phyloP scores from a whole-genome alignment of 1,140 invertebrate genomes.

The Luehdorfia chinensis region DNA sequence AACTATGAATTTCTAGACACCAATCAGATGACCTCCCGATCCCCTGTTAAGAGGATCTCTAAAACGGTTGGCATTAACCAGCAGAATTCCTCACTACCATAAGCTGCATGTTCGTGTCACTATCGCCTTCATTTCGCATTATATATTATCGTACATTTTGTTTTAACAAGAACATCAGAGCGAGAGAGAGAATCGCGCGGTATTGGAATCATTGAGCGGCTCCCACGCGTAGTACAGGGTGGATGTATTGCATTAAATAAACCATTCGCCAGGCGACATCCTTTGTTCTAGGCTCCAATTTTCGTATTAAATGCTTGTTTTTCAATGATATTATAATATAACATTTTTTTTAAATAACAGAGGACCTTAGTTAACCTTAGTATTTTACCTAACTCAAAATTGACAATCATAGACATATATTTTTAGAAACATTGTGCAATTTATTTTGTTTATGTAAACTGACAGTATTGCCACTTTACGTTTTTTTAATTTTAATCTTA shows the following conservation, averaged over 20 bases:
- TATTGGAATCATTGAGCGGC: background rate
- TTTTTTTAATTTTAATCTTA: too few species aligned
- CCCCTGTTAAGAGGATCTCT: slow-evolving; percentile 9
- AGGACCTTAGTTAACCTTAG: too few species aligned
- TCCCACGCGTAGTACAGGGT: slow-evolving; percentile 8
- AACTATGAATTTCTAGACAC: slow-evolving; percentile 10
- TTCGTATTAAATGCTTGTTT: slow-evolving; percentile 25
- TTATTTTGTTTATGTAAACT: too few species aligned
- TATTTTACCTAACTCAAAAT: too few species aligned
- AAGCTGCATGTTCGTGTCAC: background rate
- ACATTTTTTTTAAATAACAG: too few species aligned
- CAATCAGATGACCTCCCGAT: slow-evolving; percentile 8
- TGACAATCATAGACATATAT: too few species aligned
- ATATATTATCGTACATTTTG: too few species aligned
- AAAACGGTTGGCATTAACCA: background rate
- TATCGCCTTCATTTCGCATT: background rate
- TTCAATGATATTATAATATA: slow-evolving; percentile 30
- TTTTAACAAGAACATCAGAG: slow-evolving; percentile 1
- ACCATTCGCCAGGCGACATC: slow-evolving; percentile 21
- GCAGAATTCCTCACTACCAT: slow-evolving; percentile 8
- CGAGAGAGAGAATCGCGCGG: background rate
- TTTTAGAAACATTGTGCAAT: too few species aligned
- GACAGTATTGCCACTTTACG: too few species aligned
- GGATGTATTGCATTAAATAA: slow-evolving; percentile 27
- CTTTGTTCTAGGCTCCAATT: slow-evolving; percentile 30